Percentiles rank a stretch among this genome's conserved stretches.
These are phyloP conservation scores for Desoria tigrina DNA, from an alignment of 2,888 invertebrate species.

Conservation along the genomic window DNA sequence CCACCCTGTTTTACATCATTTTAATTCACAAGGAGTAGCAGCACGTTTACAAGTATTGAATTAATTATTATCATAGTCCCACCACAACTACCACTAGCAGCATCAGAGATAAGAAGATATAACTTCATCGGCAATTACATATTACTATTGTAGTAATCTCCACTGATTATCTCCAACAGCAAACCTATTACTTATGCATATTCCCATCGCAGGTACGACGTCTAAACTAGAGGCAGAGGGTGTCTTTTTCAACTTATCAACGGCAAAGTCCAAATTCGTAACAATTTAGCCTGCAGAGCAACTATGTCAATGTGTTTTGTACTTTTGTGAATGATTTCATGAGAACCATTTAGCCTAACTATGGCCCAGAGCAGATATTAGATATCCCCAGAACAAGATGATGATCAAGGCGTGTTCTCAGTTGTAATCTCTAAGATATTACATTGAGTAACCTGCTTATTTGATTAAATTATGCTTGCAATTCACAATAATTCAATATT, in stretches of 20 bases:
- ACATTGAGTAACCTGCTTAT: constrained; percentile 12
- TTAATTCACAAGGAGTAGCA: constrained; percentile 4
- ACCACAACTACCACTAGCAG: too few species aligned
- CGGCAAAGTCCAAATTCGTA: not conserved
- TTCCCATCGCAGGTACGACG: not conserved
- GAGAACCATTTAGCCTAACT: too few species aligned
- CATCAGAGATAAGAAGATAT: too few species aligned
- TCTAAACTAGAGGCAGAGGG: not conserved
- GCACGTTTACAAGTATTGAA: not conserved
- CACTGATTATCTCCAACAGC: too few species aligned
- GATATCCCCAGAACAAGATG: not conserved
- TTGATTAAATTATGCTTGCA: constrained; percentile 21
- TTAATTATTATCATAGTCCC: constrained; percentile 6
- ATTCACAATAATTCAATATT: constrained; percentile 19
- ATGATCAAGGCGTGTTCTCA: constrained; percentile 9
- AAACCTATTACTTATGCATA: not conserved
- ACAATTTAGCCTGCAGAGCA: not conserved
- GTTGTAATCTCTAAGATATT: not conserved
- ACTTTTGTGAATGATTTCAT: not conserved
- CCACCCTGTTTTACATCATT: constrained; percentile 13
- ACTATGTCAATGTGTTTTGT: constrained; percentile 2
- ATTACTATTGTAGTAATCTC: too few species aligned
- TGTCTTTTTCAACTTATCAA: constrained; percentile 4
- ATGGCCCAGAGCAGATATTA: too few species aligned
- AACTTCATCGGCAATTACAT: too few species aligned